Evolutionary conservation across 2,113 vertebrate genomes (phyloP).

Genomic region (Trogon melanurus): DNA sequence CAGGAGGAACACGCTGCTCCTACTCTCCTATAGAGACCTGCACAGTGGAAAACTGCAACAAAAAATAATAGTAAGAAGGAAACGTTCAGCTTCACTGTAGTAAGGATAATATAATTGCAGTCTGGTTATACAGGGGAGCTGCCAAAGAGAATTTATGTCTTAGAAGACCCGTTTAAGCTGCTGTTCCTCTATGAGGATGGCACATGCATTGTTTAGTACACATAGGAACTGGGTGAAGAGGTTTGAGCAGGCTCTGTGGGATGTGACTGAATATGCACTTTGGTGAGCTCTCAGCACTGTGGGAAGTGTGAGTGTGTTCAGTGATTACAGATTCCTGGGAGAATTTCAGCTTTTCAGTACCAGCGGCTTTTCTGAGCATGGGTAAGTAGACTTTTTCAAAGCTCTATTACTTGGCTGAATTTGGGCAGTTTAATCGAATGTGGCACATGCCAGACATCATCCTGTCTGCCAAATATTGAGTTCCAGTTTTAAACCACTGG

Average conservation of each 20-base stretch:
- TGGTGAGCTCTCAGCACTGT: conserved; percentile 18
- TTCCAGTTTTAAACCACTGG: not conserved
- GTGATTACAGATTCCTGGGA: conserved; percentile 11
- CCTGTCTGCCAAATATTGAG: not conserved
- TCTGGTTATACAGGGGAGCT: not conserved
- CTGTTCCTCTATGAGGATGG: not conserved
- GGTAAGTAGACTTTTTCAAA: conserved; percentile 1
- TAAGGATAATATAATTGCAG: not conserved
- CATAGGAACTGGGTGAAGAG: not conserved
- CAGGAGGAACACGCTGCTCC: not conserved
- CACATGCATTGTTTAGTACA: not conserved
- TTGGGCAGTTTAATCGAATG: not conserved
- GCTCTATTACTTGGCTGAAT: not conserved
- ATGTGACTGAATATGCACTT: conserved; percentile 6
- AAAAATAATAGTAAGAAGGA: not conserved
- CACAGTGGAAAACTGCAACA: not conserved
- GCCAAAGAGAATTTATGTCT: not conserved
- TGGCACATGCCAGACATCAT: not conserved
- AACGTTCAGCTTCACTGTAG: not conserved
- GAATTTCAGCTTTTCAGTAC: conserved; percentile 9
- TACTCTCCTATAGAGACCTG: not conserved
- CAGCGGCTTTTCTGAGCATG: not conserved
- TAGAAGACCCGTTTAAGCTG: not conserved
- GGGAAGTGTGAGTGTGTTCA: not conserved
- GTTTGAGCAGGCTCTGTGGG: not conserved